Percentiles rank a stretch among this genome's conserved stretches.
These are phyloP conservation scores for Cataglyphis altisquamis DNA, from an alignment of 2,888 invertebrate species.

Conservation along the genomic window DNA sequence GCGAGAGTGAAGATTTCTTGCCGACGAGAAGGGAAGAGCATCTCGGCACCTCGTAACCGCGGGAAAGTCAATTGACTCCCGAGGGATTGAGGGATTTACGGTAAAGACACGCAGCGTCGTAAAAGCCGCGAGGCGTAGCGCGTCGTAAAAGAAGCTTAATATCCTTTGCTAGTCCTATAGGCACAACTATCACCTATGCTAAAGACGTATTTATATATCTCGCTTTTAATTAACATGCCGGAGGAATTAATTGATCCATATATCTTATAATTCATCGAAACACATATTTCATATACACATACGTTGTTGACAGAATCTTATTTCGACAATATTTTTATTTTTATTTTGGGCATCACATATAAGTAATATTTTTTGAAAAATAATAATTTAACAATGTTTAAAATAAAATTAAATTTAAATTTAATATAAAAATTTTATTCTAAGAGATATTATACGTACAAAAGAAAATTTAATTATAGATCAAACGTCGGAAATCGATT, in stretches of 20 bases:
- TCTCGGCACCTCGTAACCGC: slow-evolving; percentile 71
- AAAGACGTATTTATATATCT: slow-evolving; percentile 31
- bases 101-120: slow-evolving; percentile 76
- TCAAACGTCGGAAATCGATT: neutral
- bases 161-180: slow-evolving; percentile 70
- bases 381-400: neutral
- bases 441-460: neutral
- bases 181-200: slow-evolving; percentile 62
- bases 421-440: neutral
- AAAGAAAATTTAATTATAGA: neutral
- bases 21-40: slow-evolving; percentile 21
- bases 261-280: neutral
- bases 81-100: slow-evolving; percentile 78
- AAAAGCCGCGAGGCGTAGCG: slow-evolving; percentile 68
- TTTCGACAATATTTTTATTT: neutral
- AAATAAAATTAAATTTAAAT: neutral
- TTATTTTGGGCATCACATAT: neutral
- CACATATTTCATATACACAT: neutral
- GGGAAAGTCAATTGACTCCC: slow-evolving; percentile 79
- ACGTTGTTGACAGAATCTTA: neutral
- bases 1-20: slow-evolving; percentile 43
- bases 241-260: neutral
- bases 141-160: slow-evolving; percentile 79
- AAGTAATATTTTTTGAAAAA: neutral
- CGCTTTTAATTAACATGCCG: slow-evolving; percentile 13